Base-by-base conservation (phyloP, 2,888 invertebrate species). In the Cremastobaeus sp. region DNA sequence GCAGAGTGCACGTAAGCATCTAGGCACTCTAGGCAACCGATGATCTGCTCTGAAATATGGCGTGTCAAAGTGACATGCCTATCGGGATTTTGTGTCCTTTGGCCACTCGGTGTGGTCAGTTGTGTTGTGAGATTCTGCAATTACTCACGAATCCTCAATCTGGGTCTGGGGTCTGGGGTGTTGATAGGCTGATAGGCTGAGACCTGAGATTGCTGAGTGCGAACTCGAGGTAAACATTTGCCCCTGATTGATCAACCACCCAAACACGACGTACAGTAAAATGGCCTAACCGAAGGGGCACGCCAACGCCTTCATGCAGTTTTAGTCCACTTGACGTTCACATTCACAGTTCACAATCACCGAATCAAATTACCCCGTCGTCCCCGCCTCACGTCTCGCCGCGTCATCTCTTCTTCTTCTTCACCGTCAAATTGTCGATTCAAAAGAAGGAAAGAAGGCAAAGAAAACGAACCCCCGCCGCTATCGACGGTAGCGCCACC, bases 231-330 rank as follows among this genome's bases (percentile, higher is more conserved):
- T 69, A 69, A 66, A 76, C 68, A 75, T 66, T 69, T 75, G 84
- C 84, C 81, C 84, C 84, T 84, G 79, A 70, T 79, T 64, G 74
- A 77, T 78, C 78, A 79, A 77, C 83, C 82, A 79, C 78, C 74
- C 76, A 79, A 77, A 76, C 78, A 78, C 76, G 70, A 81, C 78
- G 78, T 73, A 70, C 47, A 45, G 79, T 81, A 84, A 84, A 81
- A 85, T 84, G 84, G 85, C 84, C 84, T 85, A 84, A 77, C 78
- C 78, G 78, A 83, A 85, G 84, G 85, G 84, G 84, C 83, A 82
- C 83, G 79, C 81, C 82, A 83, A 82, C 83, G 79, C 81, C 82
- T 78, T 76, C 43, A 43, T 37, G 11, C 52, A 32, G 9, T 32
- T 5, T 32, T 32, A n/a, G 8, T 25, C 25, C 3, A 25, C n/a